Evolutionary conservation across 1,140 invertebrate genomes (phyloP), one percentile per base, ranked within the genome.

Genomic region (Drosophila rhopaloa): DNA sequence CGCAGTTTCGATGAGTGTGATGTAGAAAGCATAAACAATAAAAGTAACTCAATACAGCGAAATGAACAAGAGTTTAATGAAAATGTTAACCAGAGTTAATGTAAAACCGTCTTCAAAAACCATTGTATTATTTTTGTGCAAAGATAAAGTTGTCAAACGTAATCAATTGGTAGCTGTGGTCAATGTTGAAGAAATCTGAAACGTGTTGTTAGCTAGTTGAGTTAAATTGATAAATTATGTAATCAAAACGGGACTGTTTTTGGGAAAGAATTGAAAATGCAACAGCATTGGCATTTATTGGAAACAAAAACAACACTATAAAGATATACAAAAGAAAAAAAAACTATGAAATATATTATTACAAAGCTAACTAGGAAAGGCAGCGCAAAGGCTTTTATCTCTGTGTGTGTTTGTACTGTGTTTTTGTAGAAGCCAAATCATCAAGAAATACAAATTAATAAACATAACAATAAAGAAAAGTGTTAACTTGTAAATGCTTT

Each of bases 41-140:
- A 89, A 75, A 58, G 80, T 84, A 89, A 89, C 78, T 81, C 84
- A 79, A 89, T 86, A 89, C 84, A 89, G 84, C 84, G 84, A 89
- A 88, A 84, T 58, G 71, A 76, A 80, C 63, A 76, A 76, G 66
- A 83, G 68, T 71, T 71, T 66, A 57, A 50, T 72, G 38, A 47
- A 65, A 78, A 67, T 79, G 59, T 83, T 61, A 71, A 58, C 62
- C 40, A 70, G 62, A 65, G 58, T 73, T 61, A 86, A 82, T 73
- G 76, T 74, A 24, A 88, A 88, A 68, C 80, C 84, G 84, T 81
- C 84, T 83, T 75, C 76, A 85, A 76, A 62, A 83, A 56, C 56
- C 19, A 58, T 50, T 71, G 65, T 71, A 71, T 32, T 32, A 24
- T 71, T 71, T 70, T 67, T 70, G 56, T 48, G 65, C 19, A 24